Evolutionary conservation across 1,140 invertebrate genomes (phyloP), one percentile per base, ranked within the genome.

Genomic region (Cotesia vestalis): DNA sequence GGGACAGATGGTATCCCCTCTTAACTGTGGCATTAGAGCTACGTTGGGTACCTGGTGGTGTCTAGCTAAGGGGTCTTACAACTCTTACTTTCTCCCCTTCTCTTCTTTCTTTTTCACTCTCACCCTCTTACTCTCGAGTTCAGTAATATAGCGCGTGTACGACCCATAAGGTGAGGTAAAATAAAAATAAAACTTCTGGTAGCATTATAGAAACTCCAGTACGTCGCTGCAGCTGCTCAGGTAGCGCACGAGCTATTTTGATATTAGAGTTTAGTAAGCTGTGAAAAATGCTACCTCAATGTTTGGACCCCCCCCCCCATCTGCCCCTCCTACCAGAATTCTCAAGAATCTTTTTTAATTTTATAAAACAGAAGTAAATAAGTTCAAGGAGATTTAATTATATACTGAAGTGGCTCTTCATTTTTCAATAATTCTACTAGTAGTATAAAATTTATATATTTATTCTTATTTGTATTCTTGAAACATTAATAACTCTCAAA

Each of bases 1-100:
- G 74, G 79, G 79, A 84, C 86, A 87, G 86, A 87, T 86, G 86
- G 84, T 77, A 75, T 79, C 84, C 83, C 82, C 84, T 86, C 81
- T 85, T 76, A 79, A 85, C 81, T 85, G 82, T 87, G 85, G 86
- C 83, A 84, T 83, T 80, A 72, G 35, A 55, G 35, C 17, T 55
- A 55, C 67, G 71, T 55, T 64, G 77, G 79, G 80, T 87, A 85
- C 84, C 84, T 86, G 84, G 83, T 77, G 78, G 68, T 52, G 74
- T 73, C 68, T 69, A 73, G 67, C 51, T 46, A 63, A 60, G 52
- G 60, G 55, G 72, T 67, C 66, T 63, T 51, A 67, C 66, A 59
- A 60, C 66, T 72, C 61, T 52, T 52, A 38, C 66, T 57, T 14
- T 57, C 53, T 67, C 53, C 51, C 62, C 66, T 61, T 40, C 68